These are phyloP conservation scores for Lepidurus packardi DNA, from an alignment of 1,140 invertebrate species.

Conservation along the genomic window DNA sequence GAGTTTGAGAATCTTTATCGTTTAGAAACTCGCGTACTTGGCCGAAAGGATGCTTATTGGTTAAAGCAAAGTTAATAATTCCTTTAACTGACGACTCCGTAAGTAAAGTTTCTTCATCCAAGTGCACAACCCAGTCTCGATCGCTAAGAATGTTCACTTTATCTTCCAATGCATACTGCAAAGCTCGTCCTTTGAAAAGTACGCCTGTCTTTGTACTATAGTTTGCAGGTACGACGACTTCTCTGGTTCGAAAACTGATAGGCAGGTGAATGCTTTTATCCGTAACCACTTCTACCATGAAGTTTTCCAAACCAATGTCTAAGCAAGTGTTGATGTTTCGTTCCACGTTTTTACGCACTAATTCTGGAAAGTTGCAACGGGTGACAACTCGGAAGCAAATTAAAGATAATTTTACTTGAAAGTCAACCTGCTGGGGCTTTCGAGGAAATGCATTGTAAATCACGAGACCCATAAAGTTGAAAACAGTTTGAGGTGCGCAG, in stretches of 20 bases:
- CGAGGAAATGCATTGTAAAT: slow-evolving; percentile 93
- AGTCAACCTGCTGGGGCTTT: slow-evolving; percentile 63
- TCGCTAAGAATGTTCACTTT: slow-evolving; percentile 79
- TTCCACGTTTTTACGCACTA: slow-evolving; percentile 82
- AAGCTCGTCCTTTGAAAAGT: slow-evolving; percentile 87
- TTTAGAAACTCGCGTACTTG: slow-evolving; percentile 55
- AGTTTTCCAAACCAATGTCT: slow-evolving; percentile 88
- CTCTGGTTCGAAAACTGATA: slow-evolving; percentile 63
- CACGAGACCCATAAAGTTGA: slow-evolving; percentile 84
- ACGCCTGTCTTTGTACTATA: slow-evolving; percentile 86
- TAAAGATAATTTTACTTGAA: slow-evolving; percentile 84
- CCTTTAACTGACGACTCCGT: slow-evolving; percentile 72
- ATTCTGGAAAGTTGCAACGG: slow-evolving; percentile 84
- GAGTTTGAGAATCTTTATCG: slow-evolving; percentile 15
- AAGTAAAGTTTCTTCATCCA: slow-evolving; percentile 94
- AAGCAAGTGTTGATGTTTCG: slow-evolving; percentile 85
- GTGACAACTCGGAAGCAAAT: slow-evolving; percentile 94
- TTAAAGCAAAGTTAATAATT: slow-evolving; percentile 86
- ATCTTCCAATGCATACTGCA: slow-evolving; percentile 93
- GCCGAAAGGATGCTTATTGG: slow-evolving; percentile 92
- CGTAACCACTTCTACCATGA: slow-evolving; percentile 94
- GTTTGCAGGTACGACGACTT: slow-evolving; percentile 77
- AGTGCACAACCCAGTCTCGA: slow-evolving; percentile 93
- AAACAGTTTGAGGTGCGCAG: slow-evolving; percentile 80
- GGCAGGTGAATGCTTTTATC: slow-evolving; percentile 71